These are phyloP conservation scores for Pemphigus obesinymphae DNA, from an alignment of 1,140 invertebrate species.

Conservation along the genomic window DNA sequence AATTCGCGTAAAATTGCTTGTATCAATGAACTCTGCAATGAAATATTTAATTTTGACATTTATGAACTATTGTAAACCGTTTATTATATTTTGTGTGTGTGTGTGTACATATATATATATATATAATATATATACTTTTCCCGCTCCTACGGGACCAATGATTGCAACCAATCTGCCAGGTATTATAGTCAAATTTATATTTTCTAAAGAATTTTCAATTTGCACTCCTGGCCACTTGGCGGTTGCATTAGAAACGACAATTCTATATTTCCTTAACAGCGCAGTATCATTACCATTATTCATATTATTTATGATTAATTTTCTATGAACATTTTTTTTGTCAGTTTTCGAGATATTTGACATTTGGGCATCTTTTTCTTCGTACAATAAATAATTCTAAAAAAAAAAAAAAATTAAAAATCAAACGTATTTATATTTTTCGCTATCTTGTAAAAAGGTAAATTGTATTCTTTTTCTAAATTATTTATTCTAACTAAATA, in stretches of 20 bases:
- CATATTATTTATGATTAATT: not conserved
- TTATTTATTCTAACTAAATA: no score
- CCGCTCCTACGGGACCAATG: conserved; percentile 76
- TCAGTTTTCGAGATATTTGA: not conserved
- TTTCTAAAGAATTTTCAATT: conserved; percentile 58
- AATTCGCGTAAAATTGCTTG: conserved; percentile 77
- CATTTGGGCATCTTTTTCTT: conserved; percentile 53
- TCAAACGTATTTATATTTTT: no score
- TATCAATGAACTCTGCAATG: conserved; percentile 61
- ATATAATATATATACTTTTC: conserved; percentile 67
- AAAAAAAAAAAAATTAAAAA: no score
- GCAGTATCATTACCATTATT: conserved; percentile 52
- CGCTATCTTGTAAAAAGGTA: no score
- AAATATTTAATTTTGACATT: no score
- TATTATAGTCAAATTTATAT: conserved; percentile 61
- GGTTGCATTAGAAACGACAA: conserved; percentile 55
- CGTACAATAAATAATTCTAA: conserved; percentile 64
- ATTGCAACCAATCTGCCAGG: conserved; percentile 67
- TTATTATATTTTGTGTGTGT: no score
- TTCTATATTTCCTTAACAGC: conserved; percentile 58
- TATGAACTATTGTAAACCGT: no score
- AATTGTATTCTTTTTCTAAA: no score
- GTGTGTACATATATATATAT: no score
- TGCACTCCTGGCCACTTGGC: conserved; percentile 60
- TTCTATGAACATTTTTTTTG: conserved; percentile 28